These are phyloP conservation scores for Cataglyphis altisquamis DNA, from an alignment of 2,888 invertebrate species.

Conservation along the genomic window DNA sequence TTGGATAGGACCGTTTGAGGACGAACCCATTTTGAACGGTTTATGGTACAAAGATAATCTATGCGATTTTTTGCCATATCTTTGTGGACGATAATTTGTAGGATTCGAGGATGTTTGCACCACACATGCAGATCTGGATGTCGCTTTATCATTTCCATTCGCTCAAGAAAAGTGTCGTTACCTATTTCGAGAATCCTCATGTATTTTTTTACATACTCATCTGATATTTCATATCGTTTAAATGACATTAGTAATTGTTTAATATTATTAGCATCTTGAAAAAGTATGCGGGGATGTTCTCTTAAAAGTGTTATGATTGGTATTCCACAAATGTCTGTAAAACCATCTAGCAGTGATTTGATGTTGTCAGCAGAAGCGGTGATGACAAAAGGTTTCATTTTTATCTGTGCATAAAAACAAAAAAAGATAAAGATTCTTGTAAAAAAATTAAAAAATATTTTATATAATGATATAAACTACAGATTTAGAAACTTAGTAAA, in stretches of 20 bases:
- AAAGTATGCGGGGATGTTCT: slow-evolving; percentile 88
- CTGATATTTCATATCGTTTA: slow-evolving; percentile 86
- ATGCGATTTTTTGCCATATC: slow-evolving; percentile 87
- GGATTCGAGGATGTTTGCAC: slow-evolving; percentile 88
- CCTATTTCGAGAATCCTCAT: slow-evolving; percentile 88
- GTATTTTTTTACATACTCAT: slow-evolving; percentile 87
- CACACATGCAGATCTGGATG: slow-evolving; percentile 89
- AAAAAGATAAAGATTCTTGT: neutral
- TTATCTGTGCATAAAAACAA: slow-evolving; percentile 83
- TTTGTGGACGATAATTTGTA: slow-evolving; percentile 87
- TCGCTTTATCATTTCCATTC: slow-evolving; percentile 88
- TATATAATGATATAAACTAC: neutral
- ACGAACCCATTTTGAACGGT: slow-evolving; percentile 86
- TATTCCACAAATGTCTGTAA: slow-evolving; percentile 87
- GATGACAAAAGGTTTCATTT: slow-evolving; percentile 89
- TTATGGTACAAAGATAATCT: slow-evolving; percentile 87
- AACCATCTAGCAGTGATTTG: slow-evolving; percentile 87
- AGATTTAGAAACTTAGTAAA: neutral
- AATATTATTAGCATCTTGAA: slow-evolving; percentile 88
- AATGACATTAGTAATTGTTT: slow-evolving; percentile 88
- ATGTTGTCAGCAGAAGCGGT: slow-evolving; percentile 88
- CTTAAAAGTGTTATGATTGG: slow-evolving; percentile 88
- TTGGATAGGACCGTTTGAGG: slow-evolving; percentile 86
- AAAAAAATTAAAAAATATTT: slow-evolving; percentile 17
- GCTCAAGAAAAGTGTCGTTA: slow-evolving; percentile 88